Base-by-base conservation (phyloP, 1,140 invertebrate species). In the Drosophila pseudoananassae region DNA sequence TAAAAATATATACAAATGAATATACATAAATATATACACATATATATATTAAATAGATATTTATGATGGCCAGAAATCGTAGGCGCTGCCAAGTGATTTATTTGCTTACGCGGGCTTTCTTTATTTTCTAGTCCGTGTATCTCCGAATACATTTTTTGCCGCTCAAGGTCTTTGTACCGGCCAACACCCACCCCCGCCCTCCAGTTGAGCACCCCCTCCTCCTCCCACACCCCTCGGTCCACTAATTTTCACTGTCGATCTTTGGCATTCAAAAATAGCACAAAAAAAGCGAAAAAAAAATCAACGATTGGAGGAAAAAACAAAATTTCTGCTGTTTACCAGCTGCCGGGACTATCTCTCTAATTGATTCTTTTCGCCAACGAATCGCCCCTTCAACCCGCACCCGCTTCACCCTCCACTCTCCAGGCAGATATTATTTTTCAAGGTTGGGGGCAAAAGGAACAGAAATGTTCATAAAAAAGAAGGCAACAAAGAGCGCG, bases 261-360 rank as follows among this genome's bases (percentile, higher is more conserved):
- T 85, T 84, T 84, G 82, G 82, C 81, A 84, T 84, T 87, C 81
- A 85, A 87, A 84, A 85, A 84, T 84, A 85, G 80, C 46, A 23
- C 40, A 50, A 55, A 68, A 15, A 27, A 54, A 8, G 3, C 4
- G n/a, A 7, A 51, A 45, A 54, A 33, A 50, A 63, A 64, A 45
- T 12, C 17, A 25, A 14, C 7, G 43, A 20, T 20, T 20, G 17
- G 17, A 46, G 17, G n/a, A 46, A 20, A 17, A 46, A 56, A 14
- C 40, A 53, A 36, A 53, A 56, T 36, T 40, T 71, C 40, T 60
- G 38, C 47, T 68, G 71, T 79, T 79, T 79, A 82, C 73, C 78
- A 74, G 79, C 75, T 70, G 66, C 54, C 49, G 23, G 54, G 65
- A 61, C 80, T 80, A 76, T 80, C 76, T 77, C 51, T 77, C 72